Evolutionary conservation across 2,888 invertebrate genomes (phyloP).

Genomic region (Drosophila aldrichi): DNA sequence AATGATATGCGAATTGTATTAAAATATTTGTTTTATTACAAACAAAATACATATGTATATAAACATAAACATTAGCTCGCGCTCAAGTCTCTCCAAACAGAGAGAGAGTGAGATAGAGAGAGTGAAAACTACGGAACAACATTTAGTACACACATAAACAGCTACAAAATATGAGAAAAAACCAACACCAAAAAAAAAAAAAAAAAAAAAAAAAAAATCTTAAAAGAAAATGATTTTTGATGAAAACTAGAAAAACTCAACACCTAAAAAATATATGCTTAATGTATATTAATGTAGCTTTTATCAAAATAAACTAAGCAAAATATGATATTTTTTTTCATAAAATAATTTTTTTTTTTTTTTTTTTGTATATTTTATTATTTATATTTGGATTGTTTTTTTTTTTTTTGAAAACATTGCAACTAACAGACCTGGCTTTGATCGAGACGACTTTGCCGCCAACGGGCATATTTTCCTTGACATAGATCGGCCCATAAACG

Average conservation of each 20-base stretch:
- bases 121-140: slow-evolving; percentile 29
- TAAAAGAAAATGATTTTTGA: slow-evolving; percentile 12
- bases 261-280: slow-evolving; percentile 35
- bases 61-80: neutral
- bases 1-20: neutral
- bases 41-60: neutral
- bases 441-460: slow-evolving; percentile 99
- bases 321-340: slow-evolving; percentile 41
- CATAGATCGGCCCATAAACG: slow-evolving; percentile 98
- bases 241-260: slow-evolving; percentile 29
- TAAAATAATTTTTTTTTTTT: slow-evolving; percentile 1
- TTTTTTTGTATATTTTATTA: neutral
- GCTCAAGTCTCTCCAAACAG: slow-evolving; percentile 3
- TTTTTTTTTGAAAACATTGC: slow-evolving; percentile 16
- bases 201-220: neutral
- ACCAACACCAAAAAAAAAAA: slow-evolving; percentile 42
- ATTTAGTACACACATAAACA: slow-evolving; percentile 48
- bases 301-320: slow-evolving; percentile 58
- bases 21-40: neutral
- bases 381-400: slow-evolving; percentile 18
- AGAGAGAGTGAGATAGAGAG: neutral
- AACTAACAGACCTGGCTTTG: slow-evolving; percentile 97
- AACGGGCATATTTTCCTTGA: slow-evolving; percentile 98
- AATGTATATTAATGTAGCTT: slow-evolving; percentile 33
- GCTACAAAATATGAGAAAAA: slow-evolving; percentile 28